Evolutionary conservation across 92 coral and sea anemone species (phyloP), one percentile per base, ranked within the genome.

Genomic region (Epizoanthus fatuus): DNA sequence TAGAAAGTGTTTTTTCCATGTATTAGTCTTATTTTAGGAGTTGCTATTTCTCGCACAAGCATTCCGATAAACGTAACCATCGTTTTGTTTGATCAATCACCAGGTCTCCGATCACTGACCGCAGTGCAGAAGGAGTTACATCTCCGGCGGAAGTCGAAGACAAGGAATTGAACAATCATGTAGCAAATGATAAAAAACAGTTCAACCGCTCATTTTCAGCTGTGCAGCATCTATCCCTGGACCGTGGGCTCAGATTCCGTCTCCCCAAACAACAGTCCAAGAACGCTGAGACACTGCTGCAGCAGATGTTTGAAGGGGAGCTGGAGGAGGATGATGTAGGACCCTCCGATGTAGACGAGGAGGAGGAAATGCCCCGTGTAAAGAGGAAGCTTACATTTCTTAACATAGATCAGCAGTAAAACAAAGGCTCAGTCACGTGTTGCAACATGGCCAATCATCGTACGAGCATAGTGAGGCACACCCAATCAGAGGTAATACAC

Each of bases 221-320:
- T 39, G 88, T 97, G 57, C 95, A 95, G 71, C 70, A 90, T 38
- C 92, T 88, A 20, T 98, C 97, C 2, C 68, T 92, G 55, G 93
- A 93, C 62, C 83, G 85, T 14, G 98, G 96, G 59, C 84, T 90
- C 54, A 82, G 98, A 67, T 97, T 95, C 70, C 95, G 93, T 47
- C 84, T 97, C 81, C 94, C 98, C 20, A 91, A 93, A 20, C 98
- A 97, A 42, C 99, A 95, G 74, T 89, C 89, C 77, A 97, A 95
- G 64, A 97, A 95, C 89, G 95, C 98, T 29, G 99, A 97, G 73
- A 87, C 91, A 25, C 67, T 97, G 37, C 88, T 97, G 29, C 97
- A 97, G 77, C 98, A 97, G 74, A 97, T 97, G 99, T 97, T 97
- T 86, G 99, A 95, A 71, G 95, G 93, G 20, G 99, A 97, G 63